These are phyloP conservation scores for Spea bombifrons DNA, from an alignment of 2,113 vertebrate species.

Conservation along the genomic window DNA sequence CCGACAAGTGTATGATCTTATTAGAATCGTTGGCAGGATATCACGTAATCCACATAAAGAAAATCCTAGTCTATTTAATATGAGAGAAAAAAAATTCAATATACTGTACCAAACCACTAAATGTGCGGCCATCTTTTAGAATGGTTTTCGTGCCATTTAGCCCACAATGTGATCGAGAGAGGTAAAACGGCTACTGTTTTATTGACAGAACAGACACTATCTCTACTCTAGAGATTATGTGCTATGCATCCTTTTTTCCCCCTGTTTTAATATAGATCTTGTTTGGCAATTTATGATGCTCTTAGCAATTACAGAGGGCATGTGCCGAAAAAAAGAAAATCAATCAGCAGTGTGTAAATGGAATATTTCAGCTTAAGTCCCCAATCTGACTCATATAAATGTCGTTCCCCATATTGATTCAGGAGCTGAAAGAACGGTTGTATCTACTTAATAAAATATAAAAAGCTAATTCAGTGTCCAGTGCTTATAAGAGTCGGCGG, in stretches of 20 bases:
- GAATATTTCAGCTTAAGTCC: constrained; percentile 43
- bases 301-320: constrained; percentile 48
- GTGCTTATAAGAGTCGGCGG: constrained; percentile 21
- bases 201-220: constrained; percentile 36
- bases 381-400: constrained; percentile 48
- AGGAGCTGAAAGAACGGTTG: constrained; percentile 42
- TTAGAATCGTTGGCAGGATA: constrained; percentile 27
- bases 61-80: constrained; percentile 11
- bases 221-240: constrained; percentile 31
- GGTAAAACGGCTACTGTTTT: constrained; percentile 35
- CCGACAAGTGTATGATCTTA: constrained; percentile 35
- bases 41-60: constrained; percentile 7
- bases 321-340: constrained; percentile 41
- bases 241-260: constrained; percentile 7
- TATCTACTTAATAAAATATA: constrained; percentile 45
- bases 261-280: constrained; percentile 46
- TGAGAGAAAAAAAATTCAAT: constrained; percentile 11
- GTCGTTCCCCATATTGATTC: constrained; percentile 45
- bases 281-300: constrained; percentile 49
- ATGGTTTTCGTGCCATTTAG: constrained; percentile 23
- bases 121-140: constrained; percentile 1
- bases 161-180: constrained; percentile 12
- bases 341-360: constrained; percentile 46
- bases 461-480: constrained; percentile 33
- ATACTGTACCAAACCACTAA: constrained; percentile 4